These are phyloP conservation scores for Tethya wilhelma DNA, from an alignment of 37 sponge, comb jelly and placozoan genomes.

Conservation along the genomic window DNA sequence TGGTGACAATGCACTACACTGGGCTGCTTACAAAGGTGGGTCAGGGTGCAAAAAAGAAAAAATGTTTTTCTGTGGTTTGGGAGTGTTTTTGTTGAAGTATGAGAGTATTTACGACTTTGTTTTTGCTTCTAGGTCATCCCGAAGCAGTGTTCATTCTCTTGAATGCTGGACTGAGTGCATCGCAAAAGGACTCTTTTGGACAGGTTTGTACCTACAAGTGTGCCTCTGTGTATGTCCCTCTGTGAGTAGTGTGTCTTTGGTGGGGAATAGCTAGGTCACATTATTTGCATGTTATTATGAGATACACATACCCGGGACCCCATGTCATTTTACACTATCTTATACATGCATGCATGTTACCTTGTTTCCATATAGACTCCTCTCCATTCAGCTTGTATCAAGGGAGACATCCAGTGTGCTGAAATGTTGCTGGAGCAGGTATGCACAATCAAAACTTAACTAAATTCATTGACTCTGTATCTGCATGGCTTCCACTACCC, in stretches of 20 bases:
- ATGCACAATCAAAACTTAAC: conserved; percentile 2
- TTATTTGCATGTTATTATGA: no score
- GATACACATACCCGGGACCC: no score
- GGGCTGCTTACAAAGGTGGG: conserved; percentile 90
- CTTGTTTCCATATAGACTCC: conserved; percentile 68
- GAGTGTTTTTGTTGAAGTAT: neutral
- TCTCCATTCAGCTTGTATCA: conserved; percentile 76
- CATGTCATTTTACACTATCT: neutral
- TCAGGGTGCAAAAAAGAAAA: neutral
- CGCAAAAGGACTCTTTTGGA: conserved; percentile 76
- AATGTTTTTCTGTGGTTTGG: neutral
- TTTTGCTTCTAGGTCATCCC: conserved; percentile 50
- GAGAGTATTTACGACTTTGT: neutral
- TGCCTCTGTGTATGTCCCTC: neutral
- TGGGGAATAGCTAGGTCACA: no score
- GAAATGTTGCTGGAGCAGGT: conserved; percentile 85
- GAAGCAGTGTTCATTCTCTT: conserved; percentile 72
- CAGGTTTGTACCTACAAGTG: conserved; percentile 27
- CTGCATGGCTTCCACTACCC: no score
- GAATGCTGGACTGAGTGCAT: conserved; percentile 76
- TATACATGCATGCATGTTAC: neutral
- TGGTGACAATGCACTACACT: conserved; percentile 89
- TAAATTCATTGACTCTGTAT: conserved; percentile 18
- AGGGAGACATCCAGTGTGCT: conserved; percentile 77
- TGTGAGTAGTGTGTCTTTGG: neutral